Evolutionary conservation across 35 echinoderm and acorn worm genomes (phyloP).

Genomic region (Anneissia japonica): DNA sequence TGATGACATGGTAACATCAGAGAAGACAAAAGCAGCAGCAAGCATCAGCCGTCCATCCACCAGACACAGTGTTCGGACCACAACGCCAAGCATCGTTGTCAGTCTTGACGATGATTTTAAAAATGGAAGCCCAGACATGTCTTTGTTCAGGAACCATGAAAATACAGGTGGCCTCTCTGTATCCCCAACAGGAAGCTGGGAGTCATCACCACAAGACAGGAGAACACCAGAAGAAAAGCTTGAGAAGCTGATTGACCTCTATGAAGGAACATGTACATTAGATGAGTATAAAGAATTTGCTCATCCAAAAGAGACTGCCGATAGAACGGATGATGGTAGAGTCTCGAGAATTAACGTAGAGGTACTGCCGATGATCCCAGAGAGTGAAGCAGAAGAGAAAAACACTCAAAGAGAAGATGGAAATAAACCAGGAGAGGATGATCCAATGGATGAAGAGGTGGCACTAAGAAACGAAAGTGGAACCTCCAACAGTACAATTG

Average conservation of each 20-base stretch:
- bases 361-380: not conserved
- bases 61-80: slow-evolving; percentile 34
- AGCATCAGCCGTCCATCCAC: slow-evolving; percentile 48
- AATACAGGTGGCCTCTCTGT: not conserved
- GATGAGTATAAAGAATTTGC: slow-evolving; percentile 82
- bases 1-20: not conserved
- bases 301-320: slow-evolving; percentile 23
- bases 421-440: not conserved
- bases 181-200: not conserved
- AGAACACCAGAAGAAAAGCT: slow-evolving; percentile 78
- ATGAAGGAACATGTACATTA: slow-evolving; percentile 66
- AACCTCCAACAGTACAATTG: not conserved
- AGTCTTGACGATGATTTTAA: slow-evolving; percentile 47
- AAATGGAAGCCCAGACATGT: not conserved
- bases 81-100: slow-evolving; percentile 47
- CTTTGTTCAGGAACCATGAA: not conserved
- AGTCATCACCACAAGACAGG: slow-evolving; percentile 8
- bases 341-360: not conserved
- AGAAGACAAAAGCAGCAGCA: not conserved
- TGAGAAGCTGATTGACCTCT: slow-evolving; percentile 94
- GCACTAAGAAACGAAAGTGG: not conserved
- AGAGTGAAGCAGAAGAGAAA: slow-evolving; percentile 10
- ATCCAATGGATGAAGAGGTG: not conserved
- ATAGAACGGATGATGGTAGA: not conserved
- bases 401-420: not conserved